A percentile compares a stretch with the other conserved stretches of the same genome.
These are phyloP conservation scores for Apodemus sylvaticus DNA, from an alignment of 2,113 vertebrate genomes.

Conservation along the genomic window DNA sequence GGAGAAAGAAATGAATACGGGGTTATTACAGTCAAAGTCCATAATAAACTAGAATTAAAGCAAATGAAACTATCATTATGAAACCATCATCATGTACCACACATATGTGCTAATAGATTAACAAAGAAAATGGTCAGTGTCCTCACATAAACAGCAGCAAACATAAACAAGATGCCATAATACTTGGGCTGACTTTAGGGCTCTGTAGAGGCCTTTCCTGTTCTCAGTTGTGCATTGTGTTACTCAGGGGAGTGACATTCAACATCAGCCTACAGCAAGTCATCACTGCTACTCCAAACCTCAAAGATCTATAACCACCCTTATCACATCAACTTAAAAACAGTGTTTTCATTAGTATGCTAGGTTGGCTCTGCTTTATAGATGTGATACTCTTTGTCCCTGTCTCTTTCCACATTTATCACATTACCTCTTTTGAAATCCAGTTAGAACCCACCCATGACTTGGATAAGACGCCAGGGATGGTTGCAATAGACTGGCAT, in stretches of 20 bases:
- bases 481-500: not conserved
- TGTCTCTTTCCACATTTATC: not conserved
- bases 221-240: not conserved
- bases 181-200: not conserved
- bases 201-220: not conserved
- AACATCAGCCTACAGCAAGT: not conserved
- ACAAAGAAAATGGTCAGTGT: not conserved
- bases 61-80: not conserved
- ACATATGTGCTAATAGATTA: not conserved
- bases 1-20: not conserved
- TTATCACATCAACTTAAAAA: not conserved
- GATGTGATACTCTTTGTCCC: not conserved
- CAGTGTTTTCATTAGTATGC: not conserved
- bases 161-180: not conserved
- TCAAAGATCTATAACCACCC: not conserved
- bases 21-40: not conserved
- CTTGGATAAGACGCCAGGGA: not conserved
- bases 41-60: not conserved
- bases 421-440: not conserved
- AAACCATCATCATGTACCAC: not conserved
- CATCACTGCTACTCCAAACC: not conserved
- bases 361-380: not conserved
- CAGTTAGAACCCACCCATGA: too few species aligned
- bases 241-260: not conserved
- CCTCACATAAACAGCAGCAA: not conserved